A percentile compares a stretch with the other conserved stretches of the same genome.
Evolutionary conservation across 2,113 vertebrate species (phyloP).

Genomic region (Cynocephalus volans): DNA sequence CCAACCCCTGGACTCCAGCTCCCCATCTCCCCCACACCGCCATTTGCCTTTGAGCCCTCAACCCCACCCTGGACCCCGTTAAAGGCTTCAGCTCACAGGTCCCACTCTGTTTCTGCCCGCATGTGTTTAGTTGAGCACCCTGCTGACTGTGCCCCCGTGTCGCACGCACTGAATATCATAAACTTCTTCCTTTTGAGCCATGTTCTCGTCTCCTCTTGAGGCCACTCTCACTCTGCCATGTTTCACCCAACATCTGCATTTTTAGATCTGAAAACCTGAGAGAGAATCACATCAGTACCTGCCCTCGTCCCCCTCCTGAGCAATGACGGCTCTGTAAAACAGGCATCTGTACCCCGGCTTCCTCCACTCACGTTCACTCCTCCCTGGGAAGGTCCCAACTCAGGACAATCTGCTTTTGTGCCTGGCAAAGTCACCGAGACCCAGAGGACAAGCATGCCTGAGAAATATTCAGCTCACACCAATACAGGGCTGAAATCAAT

Average conservation of each 20-base stretch:
- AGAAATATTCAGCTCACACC: neutral
- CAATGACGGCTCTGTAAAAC: neutral
- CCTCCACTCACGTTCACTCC: neutral
- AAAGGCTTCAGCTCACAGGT: neutral
- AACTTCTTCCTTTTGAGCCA: neutral
- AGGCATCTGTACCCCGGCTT: neutral
- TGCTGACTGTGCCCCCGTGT: neutral
- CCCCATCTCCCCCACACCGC: accelerated
- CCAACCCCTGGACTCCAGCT: neutral
- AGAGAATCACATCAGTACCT: neutral
- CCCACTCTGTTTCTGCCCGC: neutral
- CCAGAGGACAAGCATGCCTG: neutral
- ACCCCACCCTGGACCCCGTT: neutral
- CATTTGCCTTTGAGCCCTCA: neutral
- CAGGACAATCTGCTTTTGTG: conserved; percentile 16
- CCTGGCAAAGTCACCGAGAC: neutral
- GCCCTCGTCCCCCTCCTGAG: neutral
- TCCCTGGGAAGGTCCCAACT: neutral
- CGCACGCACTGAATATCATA: neutral
- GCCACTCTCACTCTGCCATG: neutral
- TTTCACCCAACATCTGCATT: neutral
- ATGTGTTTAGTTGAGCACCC: neutral
- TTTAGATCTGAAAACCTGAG: neutral
- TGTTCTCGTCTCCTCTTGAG: neutral
- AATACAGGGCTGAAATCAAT: neutral